phyloP scores from a whole-genome alignment of 2,797 vertebrate species.

The Mormyrops boulengeri region DNA sequence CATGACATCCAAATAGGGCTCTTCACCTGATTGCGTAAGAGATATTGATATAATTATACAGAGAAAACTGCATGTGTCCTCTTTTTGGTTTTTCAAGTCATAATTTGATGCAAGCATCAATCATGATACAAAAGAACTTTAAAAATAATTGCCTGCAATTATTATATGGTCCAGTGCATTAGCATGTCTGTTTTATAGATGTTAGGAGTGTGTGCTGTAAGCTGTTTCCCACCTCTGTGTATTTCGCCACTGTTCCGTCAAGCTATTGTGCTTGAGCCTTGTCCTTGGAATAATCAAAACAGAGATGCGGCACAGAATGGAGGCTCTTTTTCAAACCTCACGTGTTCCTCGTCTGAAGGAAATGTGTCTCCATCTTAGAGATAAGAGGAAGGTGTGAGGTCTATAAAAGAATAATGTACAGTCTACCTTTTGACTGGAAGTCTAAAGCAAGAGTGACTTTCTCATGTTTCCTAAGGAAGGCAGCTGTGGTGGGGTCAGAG shows the following conservation, averaged over 20 bases:
- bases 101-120: conserved; percentile 54
- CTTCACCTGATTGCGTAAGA: conserved; percentile 34
- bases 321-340: not conserved
- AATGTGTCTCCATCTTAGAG: not conserved
- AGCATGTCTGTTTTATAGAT: conserved; percentile 56
- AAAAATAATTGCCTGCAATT: conserved; percentile 62
- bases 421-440: not conserved
- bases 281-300: not conserved
- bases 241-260: not conserved
- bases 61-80: conserved; percentile 41
- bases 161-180: conserved; percentile 48
- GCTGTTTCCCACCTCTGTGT: not conserved
- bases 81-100: conserved; percentile 45
- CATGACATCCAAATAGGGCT: conserved; percentile 42
- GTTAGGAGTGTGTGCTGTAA: conserved; percentile 42
- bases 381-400: not conserved
- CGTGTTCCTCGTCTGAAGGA: not conserved
- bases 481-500: not conserved
- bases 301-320: not conserved
- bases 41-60: conserved; percentile 57
- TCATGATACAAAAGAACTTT: conserved; percentile 58
- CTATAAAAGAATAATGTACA: not conserved
- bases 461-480: not conserved
- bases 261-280: not conserved
- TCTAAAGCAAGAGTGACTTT: not conserved